These are phyloP conservation scores for Ryuthela nishihirai DNA, from an alignment of 2,888 invertebrate genomes.

Conservation along the genomic window DNA sequence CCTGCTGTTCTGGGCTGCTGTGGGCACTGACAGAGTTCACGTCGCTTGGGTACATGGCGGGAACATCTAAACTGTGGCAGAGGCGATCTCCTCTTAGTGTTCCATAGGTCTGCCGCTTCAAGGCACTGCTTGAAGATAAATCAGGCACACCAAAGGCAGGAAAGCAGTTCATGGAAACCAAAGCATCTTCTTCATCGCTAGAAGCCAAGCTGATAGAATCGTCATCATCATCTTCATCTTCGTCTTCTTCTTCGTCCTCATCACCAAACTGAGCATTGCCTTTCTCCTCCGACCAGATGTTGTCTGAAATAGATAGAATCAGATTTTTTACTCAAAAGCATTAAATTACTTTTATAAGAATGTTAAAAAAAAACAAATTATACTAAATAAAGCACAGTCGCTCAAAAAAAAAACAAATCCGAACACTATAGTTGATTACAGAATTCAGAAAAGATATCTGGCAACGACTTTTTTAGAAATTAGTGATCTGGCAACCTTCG, in stretches of 20 bases:
- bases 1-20: conserved; percentile 80
- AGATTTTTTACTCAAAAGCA: no score
- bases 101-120: neutral
- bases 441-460: no score
- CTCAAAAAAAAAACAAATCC: no score
- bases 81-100: neutral
- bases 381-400: no score
- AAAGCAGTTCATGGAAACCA: neutral
- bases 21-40: conserved; percentile 46
- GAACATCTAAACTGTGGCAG: conserved; percentile 12
- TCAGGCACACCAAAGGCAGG: neutral
- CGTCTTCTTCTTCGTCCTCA: neutral
- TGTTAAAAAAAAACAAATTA: no score
- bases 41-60: conserved; percentile 5
- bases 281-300: conserved; percentile 3
- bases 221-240: conserved; percentile 7
- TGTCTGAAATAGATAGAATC: neutral
- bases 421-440: no score
- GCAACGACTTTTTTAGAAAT: no score
- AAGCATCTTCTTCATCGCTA: conserved; percentile 15
- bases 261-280: conserved; percentile 3
- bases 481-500: no score
- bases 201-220: conserved; percentile 15
- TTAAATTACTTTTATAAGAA: no score
- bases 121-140: neutral